Evolutionary conservation across 2,888 invertebrate species (phyloP).

Genomic region (Nymphalis c-album): DNA sequence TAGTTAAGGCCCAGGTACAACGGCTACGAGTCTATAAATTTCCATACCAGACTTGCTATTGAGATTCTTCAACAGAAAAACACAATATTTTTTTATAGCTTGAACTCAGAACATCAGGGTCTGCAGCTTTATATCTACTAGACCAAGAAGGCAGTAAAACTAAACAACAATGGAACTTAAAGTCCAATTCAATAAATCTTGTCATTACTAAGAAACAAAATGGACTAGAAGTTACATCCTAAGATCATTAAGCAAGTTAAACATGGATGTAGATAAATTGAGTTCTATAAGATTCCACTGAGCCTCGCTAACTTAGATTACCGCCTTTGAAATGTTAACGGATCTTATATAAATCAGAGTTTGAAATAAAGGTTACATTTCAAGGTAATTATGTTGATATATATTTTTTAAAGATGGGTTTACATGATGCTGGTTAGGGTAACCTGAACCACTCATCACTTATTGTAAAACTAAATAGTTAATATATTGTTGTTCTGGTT

Average conservation of each 20-base stretch:
- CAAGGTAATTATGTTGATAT: not conserved
- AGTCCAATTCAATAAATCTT: not conserved
- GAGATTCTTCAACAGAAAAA: too few species aligned
- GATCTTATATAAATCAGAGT: slow-evolving; percentile 3
- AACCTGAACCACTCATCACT: too few species aligned
- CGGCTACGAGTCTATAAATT: too few species aligned
- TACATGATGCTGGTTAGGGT: not conserved
- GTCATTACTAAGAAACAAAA: slow-evolving; percentile 12
- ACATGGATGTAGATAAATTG: slow-evolving; percentile 27
- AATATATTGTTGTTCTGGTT: too few species aligned
- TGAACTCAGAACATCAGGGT: too few species aligned
- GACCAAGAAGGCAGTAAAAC: not conserved
- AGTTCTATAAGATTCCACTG: slow-evolving; percentile 24
- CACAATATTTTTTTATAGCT: too few species aligned
- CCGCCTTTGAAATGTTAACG: slow-evolving; percentile 20
- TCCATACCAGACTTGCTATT: too few species aligned
- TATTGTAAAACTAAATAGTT: too few species aligned
- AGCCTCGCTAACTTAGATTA: slow-evolving; percentile 25
- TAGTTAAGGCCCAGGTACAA: too few species aligned
- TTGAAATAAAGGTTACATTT: not conserved
- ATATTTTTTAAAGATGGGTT: not conserved
- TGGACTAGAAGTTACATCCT: slow-evolving; percentile 19
- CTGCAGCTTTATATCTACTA: too few species aligned
- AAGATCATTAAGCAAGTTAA: slow-evolving; percentile 19
- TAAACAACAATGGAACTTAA: not conserved